Conservation (phyloP, 2,113 vertebrate species). For the Conger conger region DNA sequence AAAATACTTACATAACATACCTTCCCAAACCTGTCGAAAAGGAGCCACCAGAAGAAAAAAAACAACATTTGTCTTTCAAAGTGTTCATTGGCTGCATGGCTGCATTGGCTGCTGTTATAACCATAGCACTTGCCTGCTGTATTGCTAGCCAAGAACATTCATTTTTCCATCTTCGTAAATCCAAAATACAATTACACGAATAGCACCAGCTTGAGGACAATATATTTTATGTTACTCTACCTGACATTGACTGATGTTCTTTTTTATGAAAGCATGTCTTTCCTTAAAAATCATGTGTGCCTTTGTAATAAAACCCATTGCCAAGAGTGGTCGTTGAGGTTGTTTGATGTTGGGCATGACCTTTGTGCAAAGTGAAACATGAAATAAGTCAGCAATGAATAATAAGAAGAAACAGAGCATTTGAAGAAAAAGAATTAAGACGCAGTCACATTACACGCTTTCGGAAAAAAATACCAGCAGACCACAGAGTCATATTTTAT, state of each 20-base stretch:
- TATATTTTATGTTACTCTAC: neutral
- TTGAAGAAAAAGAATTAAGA: neutral
- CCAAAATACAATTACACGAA: neutral
- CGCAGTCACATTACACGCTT: neutral
- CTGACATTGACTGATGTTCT: neutral
- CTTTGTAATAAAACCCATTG: neutral
- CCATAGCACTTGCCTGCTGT: neutral
- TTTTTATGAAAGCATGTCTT: slow-evolving; percentile 3
- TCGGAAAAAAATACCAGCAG: neutral
- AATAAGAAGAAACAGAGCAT: neutral
- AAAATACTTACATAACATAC: neutral
- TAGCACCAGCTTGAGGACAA: neutral
- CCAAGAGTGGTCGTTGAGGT: neutral
- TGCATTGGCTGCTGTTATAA: neutral
- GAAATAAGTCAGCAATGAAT: neutral
- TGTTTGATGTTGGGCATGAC: slow-evolving; percentile 1
- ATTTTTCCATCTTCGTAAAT: neutral
- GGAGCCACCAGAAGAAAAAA: neutral
- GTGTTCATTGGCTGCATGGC: neutral
- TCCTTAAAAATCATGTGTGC: neutral
- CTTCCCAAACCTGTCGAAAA: neutral
- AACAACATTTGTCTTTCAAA: no score
- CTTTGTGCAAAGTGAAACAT: slow-evolving; percentile 1
- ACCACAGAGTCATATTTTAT: slow-evolving; percentile 13
- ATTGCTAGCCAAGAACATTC: neutral